These are phyloP conservation scores for Tiliacea citrago DNA, from an alignment of 2,888 invertebrate species.

Conservation along the genomic window DNA sequence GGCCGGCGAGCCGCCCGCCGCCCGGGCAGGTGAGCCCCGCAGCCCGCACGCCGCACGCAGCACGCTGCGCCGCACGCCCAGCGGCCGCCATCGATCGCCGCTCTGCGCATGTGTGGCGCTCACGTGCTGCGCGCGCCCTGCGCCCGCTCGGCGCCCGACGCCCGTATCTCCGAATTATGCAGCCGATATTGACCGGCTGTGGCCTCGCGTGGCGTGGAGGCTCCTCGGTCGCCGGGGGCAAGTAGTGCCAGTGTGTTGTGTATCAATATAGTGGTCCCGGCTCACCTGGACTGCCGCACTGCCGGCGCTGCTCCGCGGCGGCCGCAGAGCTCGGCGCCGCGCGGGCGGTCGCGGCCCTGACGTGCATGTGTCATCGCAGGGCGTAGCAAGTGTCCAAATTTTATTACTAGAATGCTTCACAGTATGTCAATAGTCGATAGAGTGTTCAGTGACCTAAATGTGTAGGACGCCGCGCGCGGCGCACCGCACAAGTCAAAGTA, in stretches of 20 bases:
- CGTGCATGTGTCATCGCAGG: slow-evolving; percentile 44
- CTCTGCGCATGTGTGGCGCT: slow-evolving; percentile 55
- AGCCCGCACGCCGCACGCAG: slow-evolving; percentile 61
- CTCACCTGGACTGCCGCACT: background rate
- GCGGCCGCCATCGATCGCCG: slow-evolving; percentile 53
- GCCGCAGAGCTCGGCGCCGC: slow-evolving; percentile 29
- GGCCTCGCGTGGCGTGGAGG: slow-evolving; percentile 33
- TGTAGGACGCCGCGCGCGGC: slow-evolving; percentile 12
- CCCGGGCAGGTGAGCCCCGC: slow-evolving; percentile 75
- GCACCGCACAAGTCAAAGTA: slow-evolving; percentile 19
- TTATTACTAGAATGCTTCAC: background rate
- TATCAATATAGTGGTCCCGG: background rate
- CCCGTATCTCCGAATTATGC: slow-evolving; percentile 46
- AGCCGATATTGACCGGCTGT: slow-evolving; percentile 59
- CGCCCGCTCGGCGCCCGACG: slow-evolving; percentile 51
- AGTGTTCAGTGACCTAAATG: slow-evolving; percentile 48
- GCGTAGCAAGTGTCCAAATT: slow-evolving; percentile 26
- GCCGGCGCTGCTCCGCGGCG: background rate
- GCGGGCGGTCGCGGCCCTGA: slow-evolving; percentile 10
- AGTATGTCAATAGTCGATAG: slow-evolving; percentile 1
- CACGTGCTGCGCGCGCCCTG: slow-evolving; percentile 58
- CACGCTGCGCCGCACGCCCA: slow-evolving; percentile 48
- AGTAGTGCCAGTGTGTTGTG: slow-evolving; percentile 31
- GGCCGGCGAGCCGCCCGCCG: slow-evolving; percentile 77
- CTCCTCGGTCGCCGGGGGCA: slow-evolving; percentile 36